Evolutionary conservation across 1,140 invertebrate genomes (phyloP), one percentile per base, ranked within the genome.

Genomic region (Nixonia krombeini): DNA sequence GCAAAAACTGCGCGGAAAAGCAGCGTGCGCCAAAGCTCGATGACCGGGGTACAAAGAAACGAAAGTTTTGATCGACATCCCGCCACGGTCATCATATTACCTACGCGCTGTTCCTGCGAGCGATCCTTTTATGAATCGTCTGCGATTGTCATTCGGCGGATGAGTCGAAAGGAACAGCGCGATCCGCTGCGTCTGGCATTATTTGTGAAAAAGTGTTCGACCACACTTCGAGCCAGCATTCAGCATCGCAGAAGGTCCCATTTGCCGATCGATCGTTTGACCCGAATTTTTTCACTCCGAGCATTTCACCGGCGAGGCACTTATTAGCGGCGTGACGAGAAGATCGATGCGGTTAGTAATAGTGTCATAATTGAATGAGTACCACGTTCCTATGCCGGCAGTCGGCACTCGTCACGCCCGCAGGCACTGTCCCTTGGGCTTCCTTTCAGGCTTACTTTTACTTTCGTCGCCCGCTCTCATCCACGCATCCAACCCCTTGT

Each of bases 351-450:
- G 71, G 56, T 52, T 49, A 71, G 69, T 80, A 78, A 81, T 79
- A 76, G 80, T 65, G 69, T 78, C 77, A 81, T 84, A 84, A 84
- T 82, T 83, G 80, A 84, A 84, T 82, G 79, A 80, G 72, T 76
- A 75, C 70, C 62, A 66, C 44, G 69, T 72, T 66, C 64, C 64
- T 75, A 72, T 77, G 75, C 80, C 77, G 65, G 51, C 77, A 42
- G 51, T 53, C 59, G 76, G 75, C 73, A 69, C 68, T 78, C 70
- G 56, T 71, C 63, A 68, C 50, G 63, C 70, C 61, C 63, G 35
- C 53, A 18, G 47, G 69, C 47, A 33, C 61, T 79, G 78, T 82
- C 76, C 74, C 78, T 74, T 66, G 46, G 56, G 62, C 59, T 70
- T 65, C 55, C 53, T 59, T 58, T 50, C 23, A 26, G 31, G 76